These are phyloP conservation scores for Arbacia lixula DNA, from an alignment of 53 echinoderm and acorn worm genomes.

Conservation along the genomic window DNA sequence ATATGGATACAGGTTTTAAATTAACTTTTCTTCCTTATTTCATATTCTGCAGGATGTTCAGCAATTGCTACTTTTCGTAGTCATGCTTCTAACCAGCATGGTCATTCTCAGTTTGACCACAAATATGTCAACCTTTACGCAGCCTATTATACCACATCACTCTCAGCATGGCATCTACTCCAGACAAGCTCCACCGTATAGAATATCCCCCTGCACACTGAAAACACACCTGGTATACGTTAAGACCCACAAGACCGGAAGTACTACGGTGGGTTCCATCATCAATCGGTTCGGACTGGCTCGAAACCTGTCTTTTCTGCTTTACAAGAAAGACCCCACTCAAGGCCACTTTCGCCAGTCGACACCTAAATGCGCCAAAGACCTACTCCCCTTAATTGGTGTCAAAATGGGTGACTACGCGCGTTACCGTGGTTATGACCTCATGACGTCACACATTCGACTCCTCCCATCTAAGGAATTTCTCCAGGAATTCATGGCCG, in stretches of 20 bases:
- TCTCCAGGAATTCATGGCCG: slow-evolving; percentile 25
- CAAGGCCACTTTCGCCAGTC: slow-evolving; percentile 21
- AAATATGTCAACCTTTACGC: too few species aligned
- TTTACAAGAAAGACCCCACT: slow-evolving; percentile 23
- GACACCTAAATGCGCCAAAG: not conserved
- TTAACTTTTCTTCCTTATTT: too few species aligned
- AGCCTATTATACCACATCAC: too few species aligned
- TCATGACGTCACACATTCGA: slow-evolving; percentile 28
- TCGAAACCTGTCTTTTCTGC: slow-evolving; percentile 41
- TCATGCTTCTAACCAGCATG: too few species aligned
- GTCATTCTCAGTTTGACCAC: too few species aligned
- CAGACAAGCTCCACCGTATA: too few species aligned
- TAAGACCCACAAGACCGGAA: slow-evolving; percentile 65
- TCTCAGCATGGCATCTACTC: too few species aligned
- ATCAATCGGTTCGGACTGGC: slow-evolving; percentile 49
- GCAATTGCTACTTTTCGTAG: too few species aligned
- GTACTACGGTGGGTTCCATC: slow-evolving; percentile 50
- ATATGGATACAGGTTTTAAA: too few species aligned
- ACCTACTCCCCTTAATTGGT: slow-evolving; percentile 6
- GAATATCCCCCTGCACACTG: too few species aligned
- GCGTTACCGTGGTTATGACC: slow-evolving; percentile 13
- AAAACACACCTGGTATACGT: slow-evolving; percentile 59
- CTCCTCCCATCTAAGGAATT: slow-evolving; percentile 1
- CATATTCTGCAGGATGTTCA: too few species aligned
- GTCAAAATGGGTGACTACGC: slow-evolving; percentile 1